Evolutionary conservation across 2,888 invertebrate genomes (phyloP).

Genomic region (Anaspis maculata): DNA sequence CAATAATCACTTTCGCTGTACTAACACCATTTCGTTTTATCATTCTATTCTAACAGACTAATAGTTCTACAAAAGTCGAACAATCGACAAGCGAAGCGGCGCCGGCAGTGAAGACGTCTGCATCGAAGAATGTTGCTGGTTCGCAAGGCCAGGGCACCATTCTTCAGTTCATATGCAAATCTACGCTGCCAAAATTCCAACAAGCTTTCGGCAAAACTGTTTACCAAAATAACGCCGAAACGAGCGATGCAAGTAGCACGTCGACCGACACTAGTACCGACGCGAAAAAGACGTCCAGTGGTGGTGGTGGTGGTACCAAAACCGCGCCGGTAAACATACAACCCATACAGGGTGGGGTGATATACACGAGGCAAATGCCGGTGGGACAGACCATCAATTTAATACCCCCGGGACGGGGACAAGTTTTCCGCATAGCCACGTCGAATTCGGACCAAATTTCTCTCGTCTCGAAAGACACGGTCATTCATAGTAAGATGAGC

Average conservation of each 20-base stretch:
- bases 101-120: slow-evolving; percentile 21
- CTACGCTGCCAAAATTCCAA: slow-evolving; percentile 64
- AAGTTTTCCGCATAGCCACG: slow-evolving; percentile 41
- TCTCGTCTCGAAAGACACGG: slow-evolving; percentile 41
- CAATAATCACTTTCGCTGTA: too few species aligned
- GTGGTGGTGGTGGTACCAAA: not conserved
- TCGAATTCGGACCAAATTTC: slow-evolving; percentile 40
- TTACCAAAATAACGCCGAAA: slow-evolving; percentile 41
- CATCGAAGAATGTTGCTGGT: too few species aligned
- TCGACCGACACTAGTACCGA: slow-evolving; percentile 17
- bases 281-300: slow-evolving; percentile 28
- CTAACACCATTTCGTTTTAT: too few species aligned
- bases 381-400: slow-evolving; percentile 54
- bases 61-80: too few species aligned
- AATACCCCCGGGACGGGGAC: slow-evolving; percentile 42
- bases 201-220: slow-evolving; percentile 71
- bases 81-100: slow-evolving; percentile 20
- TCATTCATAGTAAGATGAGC: slow-evolving; percentile 44
- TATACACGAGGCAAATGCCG: slow-evolving; percentile 65
- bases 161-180: slow-evolving; percentile 57
- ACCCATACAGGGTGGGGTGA: slow-evolving; percentile 59
- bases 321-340: slow-evolving; percentile 47
- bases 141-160: slow-evolving; percentile 37
- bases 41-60: too few species aligned
- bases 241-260: slow-evolving; percentile 18